Evolutionary conservation across 2,797 vertebrate species (phyloP).

Genomic region (Labroides dimidiatus): DNA sequence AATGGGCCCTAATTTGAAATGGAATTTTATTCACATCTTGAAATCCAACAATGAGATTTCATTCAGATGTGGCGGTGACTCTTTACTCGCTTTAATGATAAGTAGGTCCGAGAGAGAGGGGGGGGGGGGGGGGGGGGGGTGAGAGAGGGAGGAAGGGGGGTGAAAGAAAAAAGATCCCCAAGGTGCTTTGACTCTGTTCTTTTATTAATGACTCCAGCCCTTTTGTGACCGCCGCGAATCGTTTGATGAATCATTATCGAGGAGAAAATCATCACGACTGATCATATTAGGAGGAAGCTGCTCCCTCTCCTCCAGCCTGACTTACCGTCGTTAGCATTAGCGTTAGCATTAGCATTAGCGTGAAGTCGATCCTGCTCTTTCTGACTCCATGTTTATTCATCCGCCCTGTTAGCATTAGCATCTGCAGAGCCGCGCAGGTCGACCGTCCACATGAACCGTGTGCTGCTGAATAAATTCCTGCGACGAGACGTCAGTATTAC

Average conservation of each 20-base stretch:
- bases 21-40: slow-evolving; percentile 78
- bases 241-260: slow-evolving; percentile 82
- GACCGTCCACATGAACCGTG: slow-evolving; percentile 92
- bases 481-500: slow-evolving; percentile 87
- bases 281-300: slow-evolving; percentile 76
- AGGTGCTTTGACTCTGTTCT: slow-evolving; percentile 82
- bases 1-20: slow-evolving; percentile 81
- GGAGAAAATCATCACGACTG: slow-evolving; percentile 75
- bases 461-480: slow-evolving; percentile 89
- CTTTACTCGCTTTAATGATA: slow-evolving; percentile 79
- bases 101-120: slow-evolving; percentile 65
- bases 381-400: too few relatives aligned
- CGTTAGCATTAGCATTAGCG: too few relatives aligned
- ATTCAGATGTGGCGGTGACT: slow-evolving; percentile 75
- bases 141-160: not conserved
- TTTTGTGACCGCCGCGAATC: slow-evolving; percentile 74
- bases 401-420: too few relatives aligned
- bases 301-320: slow-evolving; percentile 69
- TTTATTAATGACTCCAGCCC: slow-evolving; percentile 85
- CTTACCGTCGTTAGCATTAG: slow-evolving; percentile 78
- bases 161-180: slow-evolving; percentile 63
- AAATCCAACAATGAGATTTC: slow-evolving; percentile 76
- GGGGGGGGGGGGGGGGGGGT: not conserved
- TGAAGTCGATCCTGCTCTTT: too few relatives aligned
- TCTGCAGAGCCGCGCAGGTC: slow-evolving; percentile 88